Evolutionary conservation across 1,140 invertebrate genomes (phyloP).

Genomic region (Ruditapes philippinarum): DNA sequence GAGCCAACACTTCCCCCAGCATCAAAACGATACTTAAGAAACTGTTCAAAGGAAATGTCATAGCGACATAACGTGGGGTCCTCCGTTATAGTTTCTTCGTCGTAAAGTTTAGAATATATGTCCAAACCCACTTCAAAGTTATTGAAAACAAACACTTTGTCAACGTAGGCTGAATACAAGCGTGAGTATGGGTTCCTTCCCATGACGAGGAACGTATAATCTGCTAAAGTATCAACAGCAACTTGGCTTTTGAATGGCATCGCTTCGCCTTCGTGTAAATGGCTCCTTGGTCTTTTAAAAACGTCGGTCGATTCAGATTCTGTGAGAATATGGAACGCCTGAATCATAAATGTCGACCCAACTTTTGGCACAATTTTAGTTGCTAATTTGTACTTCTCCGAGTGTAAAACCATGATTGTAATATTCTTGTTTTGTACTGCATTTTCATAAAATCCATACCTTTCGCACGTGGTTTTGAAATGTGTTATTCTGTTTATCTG

Average conservation of each 20-base stretch:
- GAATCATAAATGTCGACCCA: background rate
- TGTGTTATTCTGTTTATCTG: too few species aligned
- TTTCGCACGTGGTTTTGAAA: too few species aligned
- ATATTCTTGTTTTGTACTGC: too few species aligned
- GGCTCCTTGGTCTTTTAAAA: background rate
- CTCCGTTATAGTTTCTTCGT: too few species aligned
- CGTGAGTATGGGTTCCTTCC: background rate
- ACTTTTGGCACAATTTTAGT: background rate
- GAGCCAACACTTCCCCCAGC: background rate
- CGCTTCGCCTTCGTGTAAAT: background rate
- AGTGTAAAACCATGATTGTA: background rate
- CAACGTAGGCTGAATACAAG: background rate
- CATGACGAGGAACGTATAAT: background rate
- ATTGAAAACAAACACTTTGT: background rate
- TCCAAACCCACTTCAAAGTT: background rate
- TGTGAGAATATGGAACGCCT: background rate
- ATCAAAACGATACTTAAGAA: background rate
- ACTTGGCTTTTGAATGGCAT: background rate
- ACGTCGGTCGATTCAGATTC: background rate
- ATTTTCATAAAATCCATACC: too few species aligned
- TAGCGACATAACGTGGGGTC: background rate
- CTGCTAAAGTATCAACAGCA: background rate
- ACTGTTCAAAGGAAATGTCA: background rate
- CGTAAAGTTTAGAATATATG: too few species aligned
- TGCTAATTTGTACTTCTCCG: background rate